Base-by-base conservation (phyloP, 1,140 invertebrate species). In the Pseudomyrmex flavicornis region DNA sequence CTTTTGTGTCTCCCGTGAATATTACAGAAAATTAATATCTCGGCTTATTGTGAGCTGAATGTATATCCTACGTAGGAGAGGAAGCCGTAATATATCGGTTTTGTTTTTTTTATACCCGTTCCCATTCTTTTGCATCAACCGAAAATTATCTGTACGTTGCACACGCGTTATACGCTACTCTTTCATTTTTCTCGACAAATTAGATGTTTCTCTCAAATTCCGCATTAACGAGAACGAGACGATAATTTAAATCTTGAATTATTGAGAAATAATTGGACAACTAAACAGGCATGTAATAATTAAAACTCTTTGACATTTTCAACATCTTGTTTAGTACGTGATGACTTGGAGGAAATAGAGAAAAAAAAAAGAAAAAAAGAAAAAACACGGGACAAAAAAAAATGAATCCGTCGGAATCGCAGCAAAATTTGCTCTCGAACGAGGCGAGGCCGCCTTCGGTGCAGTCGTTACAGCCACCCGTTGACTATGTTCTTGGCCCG, bases 401-500 rank as follows among this genome's bases (percentile, higher is more conserved):
- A 46, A 65, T 95, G 94, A 94, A 93, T 90, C 80, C 87, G 62
- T 94, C 94, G 15, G 94, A 95, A 87, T 95, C 95, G 22, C 92
- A 91, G 65, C 94, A 95, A 85, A 92, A 95, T 85, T 84, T 95
- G 63, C 86, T 95, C 15, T 90, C 88, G 8, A 93, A 92, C 65
- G 93, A 93, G 65, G 89, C 84, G 2, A 90, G 89, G 65, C 74
- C 91, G 13, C 72, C 87, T 12, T 92, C 91, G 20, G 22, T 86
- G 65, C 85, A 90, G 75, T 92, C 92, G 46, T 79, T 92, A 69
- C 85, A 83, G 46, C 59, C 85, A 65, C 74, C 88, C 66, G 89
- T 93, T 50, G 97, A 97, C 82, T 95, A 96, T 88, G 93, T 96
- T 13, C 95, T 98, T 59, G 97, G 97, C 17, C 95, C 96, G 59